Conservation (phyloP, 1,140 invertebrate species). For the Spodoptera litura region DNA sequence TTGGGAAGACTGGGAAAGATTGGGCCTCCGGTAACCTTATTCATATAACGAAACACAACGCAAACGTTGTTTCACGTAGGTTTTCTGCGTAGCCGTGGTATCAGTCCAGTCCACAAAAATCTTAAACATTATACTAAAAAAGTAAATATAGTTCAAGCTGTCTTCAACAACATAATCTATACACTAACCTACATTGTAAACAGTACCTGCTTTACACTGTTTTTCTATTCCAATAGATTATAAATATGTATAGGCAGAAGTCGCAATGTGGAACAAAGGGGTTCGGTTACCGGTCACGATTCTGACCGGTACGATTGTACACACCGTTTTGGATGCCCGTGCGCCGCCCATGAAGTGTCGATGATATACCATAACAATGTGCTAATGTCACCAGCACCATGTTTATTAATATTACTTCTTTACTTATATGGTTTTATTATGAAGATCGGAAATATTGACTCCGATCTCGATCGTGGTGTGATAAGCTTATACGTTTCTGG, state of each 20-base stretch:
- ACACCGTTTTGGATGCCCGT: constrained; percentile 70
- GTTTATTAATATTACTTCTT: constrained; percentile 46
- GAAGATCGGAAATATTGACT: constrained; percentile 21
- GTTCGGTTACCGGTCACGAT: constrained; percentile 64
- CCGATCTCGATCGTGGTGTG: constrained; percentile 15
- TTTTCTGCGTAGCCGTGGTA: too few species aligned
- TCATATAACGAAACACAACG: too few species aligned
- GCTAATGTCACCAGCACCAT: constrained; percentile 55
- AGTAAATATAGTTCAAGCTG: too few species aligned
- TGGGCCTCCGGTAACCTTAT: too few species aligned
- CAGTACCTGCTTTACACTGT: constrained; percentile 22
- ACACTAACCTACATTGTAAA: too few species aligned
- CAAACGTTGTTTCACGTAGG: too few species aligned
- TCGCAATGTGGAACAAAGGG: constrained; percentile 46
- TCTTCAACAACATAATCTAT: background rate
- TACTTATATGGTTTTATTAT: constrained; percentile 45
- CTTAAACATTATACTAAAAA: too few species aligned
- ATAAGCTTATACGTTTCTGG: constrained; percentile 3
- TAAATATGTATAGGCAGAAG: constrained; percentile 43
- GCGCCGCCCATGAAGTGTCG: constrained; percentile 62
- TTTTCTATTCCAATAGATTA: constrained; percentile 37
- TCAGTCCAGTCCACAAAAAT: too few species aligned
- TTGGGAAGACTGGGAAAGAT: too few species aligned
- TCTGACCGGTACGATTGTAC: constrained; percentile 56
- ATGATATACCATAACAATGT: constrained; percentile 70